phyloP scores from a whole-genome alignment of 1,140 invertebrate genomes.

The Lordiphosa mommai region DNA sequence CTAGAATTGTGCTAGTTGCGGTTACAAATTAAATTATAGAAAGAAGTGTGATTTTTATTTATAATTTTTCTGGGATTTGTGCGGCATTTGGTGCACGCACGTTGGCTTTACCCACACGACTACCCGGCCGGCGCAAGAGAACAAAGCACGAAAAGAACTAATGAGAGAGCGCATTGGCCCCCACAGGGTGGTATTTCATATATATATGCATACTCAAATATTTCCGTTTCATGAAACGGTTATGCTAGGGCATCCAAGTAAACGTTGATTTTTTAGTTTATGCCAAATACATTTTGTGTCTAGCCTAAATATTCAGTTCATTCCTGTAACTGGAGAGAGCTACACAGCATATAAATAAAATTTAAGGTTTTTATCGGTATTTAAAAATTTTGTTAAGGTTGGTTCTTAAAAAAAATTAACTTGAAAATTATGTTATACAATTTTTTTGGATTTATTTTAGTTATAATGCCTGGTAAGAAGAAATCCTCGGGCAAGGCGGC shows the following conservation, averaged over 20 bases:
- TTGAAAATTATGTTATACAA: neutral
- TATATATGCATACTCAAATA: neutral
- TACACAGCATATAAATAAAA: neutral
- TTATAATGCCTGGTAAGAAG: constrained; percentile 28
- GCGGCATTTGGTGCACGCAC: constrained; percentile 40
- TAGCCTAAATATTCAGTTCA: constrained; percentile 2
- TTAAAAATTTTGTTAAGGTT: too few relatives aligned
- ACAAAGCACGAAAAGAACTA: neutral
- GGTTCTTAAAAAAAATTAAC: neutral
- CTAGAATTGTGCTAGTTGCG: too few relatives aligned
- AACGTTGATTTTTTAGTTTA: neutral
- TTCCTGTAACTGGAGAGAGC: neutral
- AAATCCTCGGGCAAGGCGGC: constrained; percentile 11
- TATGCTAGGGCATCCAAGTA: constrained; percentile 7
- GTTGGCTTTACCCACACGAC: constrained; percentile 44
- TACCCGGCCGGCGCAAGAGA: constrained; percentile 19
- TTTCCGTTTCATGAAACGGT: constrained; percentile 11
- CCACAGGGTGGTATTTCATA: constrained; percentile 7
- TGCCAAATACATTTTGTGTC: neutral
- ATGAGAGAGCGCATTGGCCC: constrained; percentile 3
- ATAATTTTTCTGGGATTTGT: neutral
- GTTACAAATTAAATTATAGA: too few relatives aligned
- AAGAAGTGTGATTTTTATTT: constrained; percentile 3
- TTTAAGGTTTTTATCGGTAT: neutral
- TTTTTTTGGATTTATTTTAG: too few relatives aligned